Conservation (phyloP, 2,888 invertebrate genomes). For the Parnassius apollo region DNA sequence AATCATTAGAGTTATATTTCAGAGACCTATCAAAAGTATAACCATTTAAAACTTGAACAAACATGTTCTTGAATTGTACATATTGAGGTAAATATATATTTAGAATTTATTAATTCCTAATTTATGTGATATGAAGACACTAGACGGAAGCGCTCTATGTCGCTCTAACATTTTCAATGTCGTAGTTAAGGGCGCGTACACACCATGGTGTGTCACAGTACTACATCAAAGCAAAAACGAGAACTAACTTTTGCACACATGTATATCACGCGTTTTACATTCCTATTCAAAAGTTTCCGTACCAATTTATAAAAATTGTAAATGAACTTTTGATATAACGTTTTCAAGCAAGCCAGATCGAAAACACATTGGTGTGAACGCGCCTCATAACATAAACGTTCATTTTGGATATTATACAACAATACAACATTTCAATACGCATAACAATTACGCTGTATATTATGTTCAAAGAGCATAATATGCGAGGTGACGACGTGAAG, state of each 20-base stretch:
- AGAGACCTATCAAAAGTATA: constrained; percentile 23
- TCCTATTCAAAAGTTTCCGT: no score
- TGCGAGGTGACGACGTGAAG: neutral
- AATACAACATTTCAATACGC: constrained; percentile 2
- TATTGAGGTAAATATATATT: neutral
- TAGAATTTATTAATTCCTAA: constrained; percentile 4
- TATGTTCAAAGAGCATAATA: neutral
- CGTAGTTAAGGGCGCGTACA: constrained; percentile 5
- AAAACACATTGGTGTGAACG: constrained; percentile 3
- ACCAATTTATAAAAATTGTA: no score
- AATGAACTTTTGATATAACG: no score
- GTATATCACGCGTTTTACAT: no score
- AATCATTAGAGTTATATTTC: constrained; percentile 14
- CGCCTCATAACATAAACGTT: neutral
- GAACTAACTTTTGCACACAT: no score
- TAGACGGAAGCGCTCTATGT: neutral
- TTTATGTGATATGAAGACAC: constrained; percentile 4
- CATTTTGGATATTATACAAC: neutral
- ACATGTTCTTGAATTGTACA: constrained; percentile 13
- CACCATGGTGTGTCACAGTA: neutral
- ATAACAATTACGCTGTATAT: constrained; percentile 11
- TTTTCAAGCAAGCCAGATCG: neutral
- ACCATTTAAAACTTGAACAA: constrained; percentile 21
- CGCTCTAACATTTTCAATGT: neutral
- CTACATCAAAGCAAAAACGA: no score